These are phyloP conservation scores for Bhutanitis thaidina DNA, from an alignment of 2,888 invertebrate species.

Conservation along the genomic window DNA sequence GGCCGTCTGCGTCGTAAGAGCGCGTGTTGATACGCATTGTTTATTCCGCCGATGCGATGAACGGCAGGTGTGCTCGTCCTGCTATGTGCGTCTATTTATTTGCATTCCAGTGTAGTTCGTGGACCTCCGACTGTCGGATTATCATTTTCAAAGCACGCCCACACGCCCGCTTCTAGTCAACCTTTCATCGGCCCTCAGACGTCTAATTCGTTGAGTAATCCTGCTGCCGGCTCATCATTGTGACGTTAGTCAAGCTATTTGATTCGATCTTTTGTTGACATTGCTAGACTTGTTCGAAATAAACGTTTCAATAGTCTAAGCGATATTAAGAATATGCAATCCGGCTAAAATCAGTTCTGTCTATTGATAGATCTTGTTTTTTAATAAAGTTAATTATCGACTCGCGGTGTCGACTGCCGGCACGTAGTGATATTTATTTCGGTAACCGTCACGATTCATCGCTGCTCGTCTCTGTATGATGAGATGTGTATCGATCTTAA, in stretches of 20 bases:
- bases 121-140: slow-evolving; percentile 58
- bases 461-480: slow-evolving; percentile 32
- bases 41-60: slow-evolving; percentile 64
- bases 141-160: slow-evolving; percentile 58
- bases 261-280: slow-evolving; percentile 37
- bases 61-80: slow-evolving; percentile 72
- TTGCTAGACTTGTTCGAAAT: slow-evolving; percentile 6
- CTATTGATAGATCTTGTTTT: slow-evolving; percentile 15
- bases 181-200: slow-evolving; percentile 50
- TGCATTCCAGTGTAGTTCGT: slow-evolving; percentile 74
- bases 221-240: slow-evolving; percentile 33
- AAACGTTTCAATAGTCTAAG: slow-evolving; percentile 5
- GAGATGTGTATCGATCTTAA: slow-evolving; percentile 49
- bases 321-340: slow-evolving; percentile 5
- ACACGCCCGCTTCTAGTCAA: slow-evolving; percentile 47
- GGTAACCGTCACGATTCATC: slow-evolving; percentile 49
- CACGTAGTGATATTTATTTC: slow-evolving; percentile 44
- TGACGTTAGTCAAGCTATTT: slow-evolving; percentile 35
- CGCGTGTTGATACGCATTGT: slow-evolving; percentile 62
- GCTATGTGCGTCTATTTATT: slow-evolving; percentile 72
- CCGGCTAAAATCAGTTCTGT: slow-evolving; percentile 9
- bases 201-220: slow-evolving; percentile 41
- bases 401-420: slow-evolving; percentile 30
- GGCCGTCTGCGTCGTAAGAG: slow-evolving; percentile 37
- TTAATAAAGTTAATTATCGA: slow-evolving; percentile 27